These are phyloP conservation scores for Muntiacus reevesi DNA, from an alignment of 2,113 vertebrate species.

Conservation along the genomic window DNA sequence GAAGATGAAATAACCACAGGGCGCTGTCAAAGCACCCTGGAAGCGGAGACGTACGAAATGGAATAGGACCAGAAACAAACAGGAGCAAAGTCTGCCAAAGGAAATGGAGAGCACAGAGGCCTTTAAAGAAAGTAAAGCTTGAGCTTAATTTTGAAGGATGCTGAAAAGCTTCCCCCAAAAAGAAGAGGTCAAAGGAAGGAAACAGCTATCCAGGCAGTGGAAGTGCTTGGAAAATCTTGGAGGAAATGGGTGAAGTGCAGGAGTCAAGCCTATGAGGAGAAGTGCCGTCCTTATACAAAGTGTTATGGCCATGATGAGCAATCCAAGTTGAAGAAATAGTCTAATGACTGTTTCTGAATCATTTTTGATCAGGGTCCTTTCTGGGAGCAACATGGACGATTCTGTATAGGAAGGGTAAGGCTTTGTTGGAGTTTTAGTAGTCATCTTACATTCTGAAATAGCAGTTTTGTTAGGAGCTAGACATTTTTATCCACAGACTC, in stretches of 20 bases:
- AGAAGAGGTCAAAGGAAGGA: neutral
- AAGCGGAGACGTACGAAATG: neutral
- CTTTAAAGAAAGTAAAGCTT: constrained; percentile 10
- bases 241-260: neutral
- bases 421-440: neutral
- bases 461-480: neutral
- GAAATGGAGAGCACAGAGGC: neutral
- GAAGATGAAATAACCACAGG: neutral
- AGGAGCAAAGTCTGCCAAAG: neutral
- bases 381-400: neutral
- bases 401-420: neutral
- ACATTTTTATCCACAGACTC: neutral
- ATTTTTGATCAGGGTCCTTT: neutral
- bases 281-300: neutral
- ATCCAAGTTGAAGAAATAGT: neutral
- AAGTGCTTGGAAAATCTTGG: neutral
- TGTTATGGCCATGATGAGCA: neutral
- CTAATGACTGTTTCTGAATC: neutral
- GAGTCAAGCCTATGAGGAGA: neutral
- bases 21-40: neutral
- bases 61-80: neutral
- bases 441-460: neutral
- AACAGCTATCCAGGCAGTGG: neutral
- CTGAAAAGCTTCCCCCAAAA: neutral
- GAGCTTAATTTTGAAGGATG: neutral